Conservation (phyloP, 2,888 invertebrate genomes). For the Spodoptera picta region DNA sequence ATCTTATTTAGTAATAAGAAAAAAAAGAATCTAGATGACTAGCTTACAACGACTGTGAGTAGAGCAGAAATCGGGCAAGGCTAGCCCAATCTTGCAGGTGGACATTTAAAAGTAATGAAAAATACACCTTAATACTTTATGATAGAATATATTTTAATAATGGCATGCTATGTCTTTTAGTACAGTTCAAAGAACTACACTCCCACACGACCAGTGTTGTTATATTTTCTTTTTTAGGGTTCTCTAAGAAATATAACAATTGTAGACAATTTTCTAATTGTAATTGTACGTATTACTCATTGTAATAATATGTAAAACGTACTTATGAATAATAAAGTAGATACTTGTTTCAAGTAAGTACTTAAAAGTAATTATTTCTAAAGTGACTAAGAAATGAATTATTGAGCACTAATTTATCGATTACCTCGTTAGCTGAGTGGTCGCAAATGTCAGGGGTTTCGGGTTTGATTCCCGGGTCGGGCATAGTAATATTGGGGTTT, state of each 20-base stretch:
- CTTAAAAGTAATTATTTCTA: constrained; percentile 17
- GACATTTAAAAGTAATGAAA: constrained; percentile 13
- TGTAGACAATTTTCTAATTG: constrained; percentile 14
- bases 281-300: no score
- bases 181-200: constrained; percentile 75
- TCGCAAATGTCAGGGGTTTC: no score
- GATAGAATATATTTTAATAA: constrained; percentile 18
- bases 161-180: constrained; percentile 52
- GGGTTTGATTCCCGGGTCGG: no score
- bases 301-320: not conserved
- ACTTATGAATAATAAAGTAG: not conserved
- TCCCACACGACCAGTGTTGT: constrained; percentile 70
- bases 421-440: not conserved
- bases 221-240: constrained; percentile 67
- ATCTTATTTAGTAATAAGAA: constrained; percentile 51
- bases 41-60: constrained; percentile 43
- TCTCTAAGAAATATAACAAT: constrained; percentile 34
- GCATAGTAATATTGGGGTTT: no score
- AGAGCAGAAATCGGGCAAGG: constrained; percentile 52
- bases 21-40: constrained; percentile 54
- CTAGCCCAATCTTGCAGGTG: constrained; percentile 38
- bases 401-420: constrained; percentile 2
- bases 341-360: constrained; percentile 11
- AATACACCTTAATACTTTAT: constrained; percentile 19
- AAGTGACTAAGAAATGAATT: constrained; percentile 16